Evolutionary conservation across 2,113 vertebrate genomes (phyloP).

Genomic region (Aphelocoma coerulescens): DNA sequence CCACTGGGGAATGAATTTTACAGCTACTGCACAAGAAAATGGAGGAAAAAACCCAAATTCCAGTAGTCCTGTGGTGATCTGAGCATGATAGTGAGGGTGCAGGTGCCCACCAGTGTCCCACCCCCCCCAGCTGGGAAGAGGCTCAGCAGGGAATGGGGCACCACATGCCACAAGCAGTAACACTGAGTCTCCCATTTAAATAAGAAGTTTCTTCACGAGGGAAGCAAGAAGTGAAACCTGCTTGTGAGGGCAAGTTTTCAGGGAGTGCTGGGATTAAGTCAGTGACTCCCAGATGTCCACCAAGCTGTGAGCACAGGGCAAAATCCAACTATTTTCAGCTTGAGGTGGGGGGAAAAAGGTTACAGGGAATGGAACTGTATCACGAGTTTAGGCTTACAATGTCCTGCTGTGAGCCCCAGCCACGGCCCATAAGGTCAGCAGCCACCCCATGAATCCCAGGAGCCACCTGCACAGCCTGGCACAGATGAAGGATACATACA

Average conservation of each 20-base stretch:
- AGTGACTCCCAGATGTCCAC: not conserved
- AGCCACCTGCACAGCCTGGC: not conserved
- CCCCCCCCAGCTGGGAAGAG: not conserved
- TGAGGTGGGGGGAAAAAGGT: rapidly evolving
- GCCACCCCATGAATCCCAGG: rapidly evolving
- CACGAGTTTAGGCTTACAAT: not conserved
- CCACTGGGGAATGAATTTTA: not conserved
- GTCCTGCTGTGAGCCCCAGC: not conserved
- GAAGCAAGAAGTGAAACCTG: slow-evolving; percentile 22
- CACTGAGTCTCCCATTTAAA: not conserved
- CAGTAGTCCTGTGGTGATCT: not conserved
- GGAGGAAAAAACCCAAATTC: rapidly evolving
- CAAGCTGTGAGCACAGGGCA: not conserved
- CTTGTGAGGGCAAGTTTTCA: not conserved
- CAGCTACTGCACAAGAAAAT: not conserved
- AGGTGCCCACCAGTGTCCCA: rapidly evolving
- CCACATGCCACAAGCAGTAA: rapidly evolving
- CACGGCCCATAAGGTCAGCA: not conserved
- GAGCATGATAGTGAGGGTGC: not conserved
- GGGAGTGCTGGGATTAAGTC: not conserved
- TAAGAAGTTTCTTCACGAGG: not conserved
- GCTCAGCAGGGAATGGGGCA: not conserved
- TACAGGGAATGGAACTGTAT: not conserved
- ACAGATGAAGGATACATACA: rapidly evolving
- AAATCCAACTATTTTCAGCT: not conserved